These are phyloP conservation scores for Archips crataeganus DNA, from an alignment of 2,888 invertebrate genomes.

Conservation along the genomic window DNA sequence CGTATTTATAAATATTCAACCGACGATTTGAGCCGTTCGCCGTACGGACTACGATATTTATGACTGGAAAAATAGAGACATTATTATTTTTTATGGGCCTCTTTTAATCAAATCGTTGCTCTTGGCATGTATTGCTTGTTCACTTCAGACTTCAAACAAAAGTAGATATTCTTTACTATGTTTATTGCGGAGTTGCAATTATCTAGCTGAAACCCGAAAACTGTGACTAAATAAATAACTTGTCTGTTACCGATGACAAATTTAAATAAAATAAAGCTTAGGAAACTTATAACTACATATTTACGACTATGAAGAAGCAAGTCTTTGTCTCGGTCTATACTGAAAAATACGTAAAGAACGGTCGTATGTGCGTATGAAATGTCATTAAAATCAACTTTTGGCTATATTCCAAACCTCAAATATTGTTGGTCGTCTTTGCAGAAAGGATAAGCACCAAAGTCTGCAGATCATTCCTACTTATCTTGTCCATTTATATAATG, in stretches of 20 bases:
- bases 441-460: constrained; percentile 64
- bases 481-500: constrained; percentile 54
- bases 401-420: constrained; percentile 73
- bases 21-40: constrained; percentile 69
- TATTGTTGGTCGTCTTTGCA: constrained; percentile 77
- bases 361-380: constrained; percentile 77
- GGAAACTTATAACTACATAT: constrained; percentile 6
- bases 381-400: constrained; percentile 84
- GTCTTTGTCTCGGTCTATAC: constrained; percentile 28
- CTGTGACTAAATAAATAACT: not conserved
- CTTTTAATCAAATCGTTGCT: constrained; percentile 9
- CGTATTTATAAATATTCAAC: constrained; percentile 81
- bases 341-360: constrained; percentile 63
- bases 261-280: constrained; percentile 16
- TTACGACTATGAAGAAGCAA: constrained; percentile 15
- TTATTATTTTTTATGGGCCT: constrained; percentile 26
- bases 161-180: not conserved
- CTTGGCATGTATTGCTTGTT: constrained; percentile 1
- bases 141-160: constrained; percentile 5
- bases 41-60: constrained; percentile 62
- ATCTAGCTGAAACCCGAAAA: not conserved
- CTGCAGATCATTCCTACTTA: constrained; percentile 59
- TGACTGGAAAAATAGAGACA: constrained; percentile 38
- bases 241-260: not conserved
- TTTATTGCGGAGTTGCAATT: not conserved